Evolutionary conservation across 2,888 invertebrate genomes (phyloP).

Genomic region (Nysson spinosus): DNA sequence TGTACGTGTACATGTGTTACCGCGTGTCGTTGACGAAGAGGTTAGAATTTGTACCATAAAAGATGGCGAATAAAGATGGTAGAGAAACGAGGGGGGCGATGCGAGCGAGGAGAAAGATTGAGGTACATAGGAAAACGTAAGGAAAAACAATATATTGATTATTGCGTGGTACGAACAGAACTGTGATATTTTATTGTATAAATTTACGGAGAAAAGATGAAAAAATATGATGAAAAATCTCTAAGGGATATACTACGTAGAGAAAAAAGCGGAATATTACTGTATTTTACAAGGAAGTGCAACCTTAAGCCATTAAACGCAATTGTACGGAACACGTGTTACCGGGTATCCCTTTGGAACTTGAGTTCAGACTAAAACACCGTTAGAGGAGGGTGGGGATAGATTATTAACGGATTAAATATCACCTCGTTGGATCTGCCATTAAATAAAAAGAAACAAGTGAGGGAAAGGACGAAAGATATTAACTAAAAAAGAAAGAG

Average conservation of each 20-base stretch:
- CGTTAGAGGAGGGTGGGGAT: too few species aligned
- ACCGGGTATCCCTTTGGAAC: constrained; percentile 51
- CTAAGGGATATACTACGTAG: constrained; percentile 61
- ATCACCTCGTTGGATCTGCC: too few species aligned
- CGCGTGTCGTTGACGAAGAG: constrained; percentile 1
- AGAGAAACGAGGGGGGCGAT: constrained; percentile 26
- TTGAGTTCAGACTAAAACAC: constrained; percentile 13
- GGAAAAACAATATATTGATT: constrained; percentile 67
- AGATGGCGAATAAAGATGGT: constrained; percentile 13
- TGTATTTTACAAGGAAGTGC: constrained; percentile 75
- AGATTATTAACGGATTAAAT: too few species aligned
- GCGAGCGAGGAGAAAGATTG: constrained; percentile 16
- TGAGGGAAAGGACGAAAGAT: too few species aligned
- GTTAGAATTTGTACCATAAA: constrained; percentile 3
- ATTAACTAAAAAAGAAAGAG: too few species aligned
- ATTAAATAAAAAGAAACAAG: too few species aligned
- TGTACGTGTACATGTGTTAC: constrained; percentile 10
- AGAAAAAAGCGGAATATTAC: constrained; percentile 64
- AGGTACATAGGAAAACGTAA: constrained; percentile 57
- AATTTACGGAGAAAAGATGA: constrained; percentile 62
- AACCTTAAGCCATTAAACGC: constrained; percentile 65
- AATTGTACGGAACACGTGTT: constrained; percentile 45
- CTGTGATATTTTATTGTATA: constrained; percentile 78
- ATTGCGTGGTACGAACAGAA: constrained; percentile 77
- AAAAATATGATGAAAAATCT: constrained; percentile 56